phyloP scores from a whole-genome alignment of 2,797 vertebrate species.

The Argentina silus region DNA sequence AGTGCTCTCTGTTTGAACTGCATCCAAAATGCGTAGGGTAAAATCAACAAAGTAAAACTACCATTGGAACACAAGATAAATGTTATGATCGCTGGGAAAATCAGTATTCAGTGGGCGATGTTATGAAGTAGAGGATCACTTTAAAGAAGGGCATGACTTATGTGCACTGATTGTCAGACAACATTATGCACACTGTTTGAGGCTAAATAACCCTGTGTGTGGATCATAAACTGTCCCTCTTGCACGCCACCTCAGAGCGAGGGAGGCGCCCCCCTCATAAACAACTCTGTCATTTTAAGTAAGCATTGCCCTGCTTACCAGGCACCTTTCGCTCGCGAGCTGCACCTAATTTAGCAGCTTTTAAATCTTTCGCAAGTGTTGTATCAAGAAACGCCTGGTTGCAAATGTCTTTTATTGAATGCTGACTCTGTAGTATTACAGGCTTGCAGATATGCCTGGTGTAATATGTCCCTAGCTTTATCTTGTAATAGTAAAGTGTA shows the following conservation, averaged over 20 bases:
- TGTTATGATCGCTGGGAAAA: conserved; percentile 47
- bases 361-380: conserved; percentile 85
- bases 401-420: conserved; percentile 89
- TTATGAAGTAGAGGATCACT: conserved; percentile 62
- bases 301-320: conserved; percentile 83
- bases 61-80: conserved; percentile 49
- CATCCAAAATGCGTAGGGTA: conserved; percentile 11
- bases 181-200: conserved; percentile 79
- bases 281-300: conserved; percentile 87
- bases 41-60: conserved; percentile 41
- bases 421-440: conserved; percentile 86
- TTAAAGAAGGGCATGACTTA: conserved; percentile 68
- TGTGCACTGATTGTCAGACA: conserved; percentile 73
- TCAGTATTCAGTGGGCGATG: conserved; percentile 61
- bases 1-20: conserved; percentile 36
- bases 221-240: conserved; percentile 76
- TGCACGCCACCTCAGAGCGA: conserved; percentile 58
- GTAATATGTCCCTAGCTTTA: conserved; percentile 86
- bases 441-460: conserved; percentile 82
- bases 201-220: conserved; percentile 78
- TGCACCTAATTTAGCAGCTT: conserved; percentile 86
- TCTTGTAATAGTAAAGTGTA: conserved; percentile 87
- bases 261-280: conserved; percentile 73
- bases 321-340: conserved; percentile 82
- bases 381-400: conserved; percentile 84